Evolutionary conservation across 2,797 vertebrate species (phyloP).

Genomic region (Chloroceryle amazona): DNA sequence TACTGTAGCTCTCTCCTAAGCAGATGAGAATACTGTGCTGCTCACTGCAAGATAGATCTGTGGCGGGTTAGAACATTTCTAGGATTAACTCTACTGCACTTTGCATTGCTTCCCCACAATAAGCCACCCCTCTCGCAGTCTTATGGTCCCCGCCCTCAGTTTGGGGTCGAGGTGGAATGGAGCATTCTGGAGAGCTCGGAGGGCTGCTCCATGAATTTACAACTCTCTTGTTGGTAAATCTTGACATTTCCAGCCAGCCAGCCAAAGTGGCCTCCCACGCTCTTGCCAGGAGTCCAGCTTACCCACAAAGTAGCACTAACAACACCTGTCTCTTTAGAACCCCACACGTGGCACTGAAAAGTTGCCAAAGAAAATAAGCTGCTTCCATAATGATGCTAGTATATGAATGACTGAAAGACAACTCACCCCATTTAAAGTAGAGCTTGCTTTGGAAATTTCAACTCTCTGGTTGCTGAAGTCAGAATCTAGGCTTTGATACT

Average conservation of each 20-base stretch:
- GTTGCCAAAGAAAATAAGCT: neutral
- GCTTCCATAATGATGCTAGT: accelerated
- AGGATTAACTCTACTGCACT: neutral
- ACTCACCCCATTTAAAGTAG: conserved; percentile 93
- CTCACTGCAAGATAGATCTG: neutral
- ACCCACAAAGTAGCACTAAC: neutral
- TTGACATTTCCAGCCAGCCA: accelerated
- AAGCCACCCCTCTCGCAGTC: too few species aligned
- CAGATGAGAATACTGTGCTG: accelerated
- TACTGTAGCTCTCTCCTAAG: neutral
- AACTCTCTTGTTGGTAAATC: too few species aligned
- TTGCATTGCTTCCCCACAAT: too few species aligned
- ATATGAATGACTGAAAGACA: neutral
- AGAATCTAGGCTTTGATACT: conserved; percentile 93
- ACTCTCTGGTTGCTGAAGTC: conserved; percentile 90
- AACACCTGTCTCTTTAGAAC: neutral
- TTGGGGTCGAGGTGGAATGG: neutral
- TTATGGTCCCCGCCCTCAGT: too few species aligned
- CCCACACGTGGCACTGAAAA: neutral
- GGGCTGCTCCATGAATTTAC: accelerated
- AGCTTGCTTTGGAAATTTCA: conserved; percentile 95
- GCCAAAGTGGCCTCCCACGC: neutral
- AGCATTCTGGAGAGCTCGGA: neutral
- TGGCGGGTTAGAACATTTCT: neutral
- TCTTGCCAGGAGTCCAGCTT: neutral